A percentile compares a stretch with the other conserved stretches of the same genome.
phyloP scores from a whole-genome alignment of 2,113 vertebrate genomes.

The Lasiurus cinereus region DNA sequence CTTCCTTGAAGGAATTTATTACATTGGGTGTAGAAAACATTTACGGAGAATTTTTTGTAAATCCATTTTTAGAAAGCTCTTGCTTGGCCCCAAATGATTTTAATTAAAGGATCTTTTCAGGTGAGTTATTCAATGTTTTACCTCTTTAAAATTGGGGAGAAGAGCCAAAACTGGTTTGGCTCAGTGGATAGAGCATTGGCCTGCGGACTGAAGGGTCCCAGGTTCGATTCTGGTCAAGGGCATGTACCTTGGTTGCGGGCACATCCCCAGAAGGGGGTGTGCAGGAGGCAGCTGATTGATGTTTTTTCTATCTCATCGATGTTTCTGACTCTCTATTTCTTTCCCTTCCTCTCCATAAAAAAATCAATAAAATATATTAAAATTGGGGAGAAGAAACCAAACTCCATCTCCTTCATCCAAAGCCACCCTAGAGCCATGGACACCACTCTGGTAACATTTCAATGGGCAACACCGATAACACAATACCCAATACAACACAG shows the following conservation, averaged over 20 bases:
- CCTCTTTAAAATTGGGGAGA: background rate
- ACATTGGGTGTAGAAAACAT: background rate
- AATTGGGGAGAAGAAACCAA: background rate
- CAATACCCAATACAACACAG: background rate
- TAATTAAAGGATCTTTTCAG: background rate
- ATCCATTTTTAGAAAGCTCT: background rate
- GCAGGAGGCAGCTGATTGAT: no score
- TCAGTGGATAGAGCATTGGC: no score
- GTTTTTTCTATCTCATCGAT: no score
- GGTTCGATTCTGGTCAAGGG: no score
- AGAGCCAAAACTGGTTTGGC: background rate
- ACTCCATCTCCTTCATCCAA: background rate
- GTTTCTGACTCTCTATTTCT: no score
- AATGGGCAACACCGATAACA: background rate
- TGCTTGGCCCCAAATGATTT: slow-evolving; percentile 1
- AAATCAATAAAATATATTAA: background rate
- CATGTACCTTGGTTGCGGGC: no score
- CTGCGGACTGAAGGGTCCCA: no score
- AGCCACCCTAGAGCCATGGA: background rate
- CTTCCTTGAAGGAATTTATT: background rate
- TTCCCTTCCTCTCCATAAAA: no score
- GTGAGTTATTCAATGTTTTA: background rate
- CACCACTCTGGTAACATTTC: background rate
- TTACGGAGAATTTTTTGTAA: background rate
- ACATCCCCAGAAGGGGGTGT: no score